These are phyloP conservation scores for Passer montanus DNA, from an alignment of 2,113 vertebrate species.

Conservation along the genomic window DNA sequence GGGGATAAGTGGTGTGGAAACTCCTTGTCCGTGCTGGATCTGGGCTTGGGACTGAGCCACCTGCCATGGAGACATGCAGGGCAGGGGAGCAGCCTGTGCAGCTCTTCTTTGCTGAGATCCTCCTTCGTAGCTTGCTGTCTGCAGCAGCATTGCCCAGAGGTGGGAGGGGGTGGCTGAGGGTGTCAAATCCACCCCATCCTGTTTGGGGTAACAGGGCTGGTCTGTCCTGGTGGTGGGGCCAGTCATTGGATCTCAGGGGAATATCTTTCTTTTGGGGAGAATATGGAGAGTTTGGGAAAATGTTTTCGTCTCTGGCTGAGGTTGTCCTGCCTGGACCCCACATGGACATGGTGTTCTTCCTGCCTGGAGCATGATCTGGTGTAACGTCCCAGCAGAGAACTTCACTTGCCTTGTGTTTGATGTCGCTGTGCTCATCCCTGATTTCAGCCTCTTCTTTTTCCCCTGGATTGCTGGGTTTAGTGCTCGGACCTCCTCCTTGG, in stretches of 20 bases:
- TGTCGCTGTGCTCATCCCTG: background rate
- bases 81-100: background rate
- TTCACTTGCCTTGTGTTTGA: background rate
- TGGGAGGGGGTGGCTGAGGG: background rate
- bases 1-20: background rate
- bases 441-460: background rate
- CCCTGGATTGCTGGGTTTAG: background rate
- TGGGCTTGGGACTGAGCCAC: background rate
- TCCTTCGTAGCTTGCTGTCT: background rate
- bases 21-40: rapidly evolving
- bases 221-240: background rate
- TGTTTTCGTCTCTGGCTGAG: background rate
- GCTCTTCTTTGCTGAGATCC: background rate
- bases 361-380: background rate
- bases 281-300: background rate
- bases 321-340: background rate
- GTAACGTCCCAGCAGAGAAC: background rate
- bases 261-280: background rate
- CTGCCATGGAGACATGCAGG: background rate
- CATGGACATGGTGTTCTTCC: background rate
- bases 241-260: background rate
- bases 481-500: background rate
- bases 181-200: background rate
- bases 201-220: background rate
- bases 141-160: background rate